Evolutionary conservation across 1,140 invertebrate genomes (phyloP).

Genomic region (Bicyclus anynana): DNA sequence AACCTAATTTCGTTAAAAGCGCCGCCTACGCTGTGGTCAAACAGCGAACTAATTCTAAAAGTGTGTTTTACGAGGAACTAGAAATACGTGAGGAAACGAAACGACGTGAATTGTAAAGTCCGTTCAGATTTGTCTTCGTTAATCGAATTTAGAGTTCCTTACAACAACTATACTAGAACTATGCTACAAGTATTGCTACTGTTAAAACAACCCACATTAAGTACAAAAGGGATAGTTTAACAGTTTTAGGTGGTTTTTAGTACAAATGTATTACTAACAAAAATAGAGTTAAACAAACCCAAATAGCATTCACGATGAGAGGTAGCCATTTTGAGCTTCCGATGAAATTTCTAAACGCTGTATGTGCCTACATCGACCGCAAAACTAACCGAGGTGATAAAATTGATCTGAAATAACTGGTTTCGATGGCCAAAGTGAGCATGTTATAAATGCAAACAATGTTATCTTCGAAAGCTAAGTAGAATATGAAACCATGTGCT

Average conservation of each 20-base stretch:
- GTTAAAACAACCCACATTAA: too few species aligned
- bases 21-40: conserved; percentile 31
- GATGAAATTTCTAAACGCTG: background rate
- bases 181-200: too few species aligned
- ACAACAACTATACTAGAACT: too few species aligned
- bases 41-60: conserved; percentile 5
- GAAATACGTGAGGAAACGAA: background rate
- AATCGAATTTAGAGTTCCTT: background rate
- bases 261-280: too few species aligned
- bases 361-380: background rate
- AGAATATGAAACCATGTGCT: background rate
- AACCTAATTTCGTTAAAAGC: conserved; percentile 34
- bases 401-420: background rate
- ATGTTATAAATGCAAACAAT: background rate
- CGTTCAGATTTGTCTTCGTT: background rate
- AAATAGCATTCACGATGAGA: background rate
- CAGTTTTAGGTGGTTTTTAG: too few species aligned
- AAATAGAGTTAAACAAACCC: too few species aligned
- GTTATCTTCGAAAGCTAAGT: background rate
- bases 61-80: background rate
- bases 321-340: background rate
- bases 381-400: background rate
- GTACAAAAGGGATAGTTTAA: too few species aligned
- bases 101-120: background rate
- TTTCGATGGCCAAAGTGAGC: background rate